Evolutionary conservation across 2,797 vertebrate genomes (phyloP), one percentile per base, ranked within the genome.

Genomic region (Lepilemur ruficaudatus): DNA sequence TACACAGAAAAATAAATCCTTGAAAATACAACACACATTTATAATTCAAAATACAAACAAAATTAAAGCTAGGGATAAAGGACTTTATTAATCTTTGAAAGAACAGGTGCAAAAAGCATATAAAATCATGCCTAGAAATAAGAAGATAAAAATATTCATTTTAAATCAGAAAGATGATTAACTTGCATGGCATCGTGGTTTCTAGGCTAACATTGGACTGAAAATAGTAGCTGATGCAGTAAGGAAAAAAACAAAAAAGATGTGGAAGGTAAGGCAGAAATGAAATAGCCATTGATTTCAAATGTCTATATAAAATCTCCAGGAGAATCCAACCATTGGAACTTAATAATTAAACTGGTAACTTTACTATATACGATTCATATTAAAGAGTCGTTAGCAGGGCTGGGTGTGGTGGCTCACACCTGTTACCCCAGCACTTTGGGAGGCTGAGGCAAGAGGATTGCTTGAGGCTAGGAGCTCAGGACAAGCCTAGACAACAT

Each of bases 191-290:
- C 12, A 14, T 52, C 11, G 0, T 12, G 35, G 63, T 17, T 46
- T 61, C 72, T 81, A 30, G 87, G 46, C 17, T 2, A 50, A 48
- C 20, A 14, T 0, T 0, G n/a, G 35, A 35, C 30, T 22, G 30
- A 55, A 52, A 25, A 18, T 6, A 30, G n/a, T 5, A 43, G 81
- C 28, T 30, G 8, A 10, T 1, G 2, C 41, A 61, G 50, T 20
- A 38, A 38, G n/a, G 28, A n/a, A 89, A 20, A 17, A 76, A n/a
- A 67, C 38, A 59, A 12, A 46, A 20, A 18, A 70, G 5, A 63
- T 3, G 1, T 0, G 25, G 2, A 43, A 46, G 6, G 30, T 35
- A 0, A 55, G 61, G 46, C 9, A 23, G 67, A 35, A 46, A 35
- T 2, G 30, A 30, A 10, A 22, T 0, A 11, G 32, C 25, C 57